These are phyloP conservation scores for Drosophila kanapiae DNA, from an alignment of 1,140 invertebrate species.

Conservation along the genomic window DNA sequence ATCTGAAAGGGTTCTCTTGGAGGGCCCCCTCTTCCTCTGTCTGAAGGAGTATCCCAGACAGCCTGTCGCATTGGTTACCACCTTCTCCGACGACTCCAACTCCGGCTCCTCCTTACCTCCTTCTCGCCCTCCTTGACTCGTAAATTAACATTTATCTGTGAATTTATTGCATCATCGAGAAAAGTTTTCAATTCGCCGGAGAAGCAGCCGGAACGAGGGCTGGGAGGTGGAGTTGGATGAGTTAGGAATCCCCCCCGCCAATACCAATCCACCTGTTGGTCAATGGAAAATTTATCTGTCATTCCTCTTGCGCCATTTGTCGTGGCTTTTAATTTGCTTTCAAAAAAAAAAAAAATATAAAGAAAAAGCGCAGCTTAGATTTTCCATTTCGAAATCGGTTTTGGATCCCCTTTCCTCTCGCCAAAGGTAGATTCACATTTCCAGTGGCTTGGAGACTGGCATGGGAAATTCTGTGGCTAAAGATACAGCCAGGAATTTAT, in stretches of 20 bases:
- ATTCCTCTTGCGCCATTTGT: slow-evolving; percentile 68
- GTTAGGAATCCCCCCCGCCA: not conserved
- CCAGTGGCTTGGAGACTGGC: not conserved
- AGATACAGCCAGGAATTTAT: not conserved
- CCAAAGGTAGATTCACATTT: not conserved
- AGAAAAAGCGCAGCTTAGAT: slow-evolving; percentile 43
- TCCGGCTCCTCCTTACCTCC: not conserved
- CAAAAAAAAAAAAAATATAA: slow-evolving; percentile 18
- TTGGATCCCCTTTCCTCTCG: slow-evolving; percentile 6
- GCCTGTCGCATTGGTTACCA: slow-evolving; percentile 41
- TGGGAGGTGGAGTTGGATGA: not conserved
- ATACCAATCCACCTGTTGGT: slow-evolving; percentile 62
- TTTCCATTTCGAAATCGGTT: slow-evolving; percentile 48
- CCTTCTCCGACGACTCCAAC: not conserved
- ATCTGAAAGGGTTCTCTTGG: slow-evolving; percentile 9
- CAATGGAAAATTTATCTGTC: slow-evolving; percentile 77
- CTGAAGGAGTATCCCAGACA: slow-evolving; percentile 44
- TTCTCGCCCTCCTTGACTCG: slow-evolving; percentile 38
- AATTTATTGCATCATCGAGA: slow-evolving; percentile 81
- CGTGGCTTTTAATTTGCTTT: slow-evolving; percentile 77
- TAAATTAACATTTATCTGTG: slow-evolving; percentile 79
- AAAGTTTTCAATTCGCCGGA: slow-evolving; percentile 72
- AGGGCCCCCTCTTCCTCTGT: not conserved
- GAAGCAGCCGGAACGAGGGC: not conserved
- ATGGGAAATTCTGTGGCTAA: too few species aligned